Conservation (phyloP, 2,888 invertebrate species). For the Nomada goodeniana region DNA sequence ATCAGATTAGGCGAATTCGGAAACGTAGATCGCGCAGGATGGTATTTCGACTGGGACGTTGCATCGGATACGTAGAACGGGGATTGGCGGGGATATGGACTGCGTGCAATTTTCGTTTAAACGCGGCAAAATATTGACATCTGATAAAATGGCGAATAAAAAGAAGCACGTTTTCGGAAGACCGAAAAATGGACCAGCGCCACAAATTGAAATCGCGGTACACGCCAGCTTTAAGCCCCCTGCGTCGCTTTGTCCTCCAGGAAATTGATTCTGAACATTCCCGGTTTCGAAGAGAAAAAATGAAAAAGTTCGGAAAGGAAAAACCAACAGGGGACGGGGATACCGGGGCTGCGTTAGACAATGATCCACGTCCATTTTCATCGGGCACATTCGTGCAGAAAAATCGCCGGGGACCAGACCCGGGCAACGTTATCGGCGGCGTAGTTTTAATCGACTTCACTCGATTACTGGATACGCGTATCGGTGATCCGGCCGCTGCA, state of each 20-base stretch:
- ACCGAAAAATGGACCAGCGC: constrained; percentile 13
- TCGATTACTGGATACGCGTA: constrained; percentile 37
- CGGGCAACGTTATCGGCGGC: not conserved
- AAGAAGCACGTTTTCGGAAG: constrained; percentile 10
- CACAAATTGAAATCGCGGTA: constrained; percentile 23
- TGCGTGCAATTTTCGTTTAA: not conserved
- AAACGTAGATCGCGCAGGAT: not conserved
- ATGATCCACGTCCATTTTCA: not conserved
- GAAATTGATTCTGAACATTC: constrained; percentile 37
- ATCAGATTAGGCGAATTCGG: not conserved
- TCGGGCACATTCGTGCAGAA: not conserved
- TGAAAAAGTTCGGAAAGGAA: not conserved
- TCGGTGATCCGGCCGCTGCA: constrained; percentile 33
- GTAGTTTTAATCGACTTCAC: constrained; percentile 39
- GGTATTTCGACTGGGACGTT: not conserved
- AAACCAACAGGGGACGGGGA: not conserved
- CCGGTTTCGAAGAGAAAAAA: not conserved
- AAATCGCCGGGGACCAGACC: constrained; percentile 4
- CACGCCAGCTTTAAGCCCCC: not conserved
- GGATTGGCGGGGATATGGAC: too few species aligned
- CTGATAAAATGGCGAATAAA: constrained; percentile 7
- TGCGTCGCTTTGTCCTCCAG: constrained; percentile 28
- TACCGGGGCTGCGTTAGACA: not conserved
- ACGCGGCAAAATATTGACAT: constrained; percentile 8
- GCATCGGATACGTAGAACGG: not conserved